Percentiles rank a stretch among this genome's conserved stretches.
Evolutionary conservation across 2,113 vertebrate genomes (phyloP).

Genomic region (Pan troglodytes): DNA sequence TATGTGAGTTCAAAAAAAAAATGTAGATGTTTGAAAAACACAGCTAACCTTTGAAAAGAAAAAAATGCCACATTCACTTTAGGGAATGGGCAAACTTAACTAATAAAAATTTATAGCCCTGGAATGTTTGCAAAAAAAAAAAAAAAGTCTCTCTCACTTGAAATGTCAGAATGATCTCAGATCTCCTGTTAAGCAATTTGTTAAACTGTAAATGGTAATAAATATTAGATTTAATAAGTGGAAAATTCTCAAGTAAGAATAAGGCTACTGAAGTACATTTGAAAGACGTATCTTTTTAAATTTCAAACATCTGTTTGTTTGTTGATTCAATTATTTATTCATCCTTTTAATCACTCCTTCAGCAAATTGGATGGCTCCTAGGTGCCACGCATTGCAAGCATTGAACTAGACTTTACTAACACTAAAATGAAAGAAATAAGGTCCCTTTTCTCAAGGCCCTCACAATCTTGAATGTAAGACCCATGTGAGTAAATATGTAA

Average conservation of each 20-base stretch:
- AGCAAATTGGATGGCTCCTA: neutral
- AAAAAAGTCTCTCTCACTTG: neutral
- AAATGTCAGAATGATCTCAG: conserved; percentile 63
- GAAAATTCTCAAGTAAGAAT: conserved; percentile 38
- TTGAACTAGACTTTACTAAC: neutral
- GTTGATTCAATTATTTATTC: conserved; percentile 70
- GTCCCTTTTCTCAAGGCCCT: neutral
- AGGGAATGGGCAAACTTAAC: conserved; percentile 51
- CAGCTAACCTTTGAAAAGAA: conserved; percentile 68
- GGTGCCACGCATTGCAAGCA: too few relatives aligned
- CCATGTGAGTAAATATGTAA: too few relatives aligned
- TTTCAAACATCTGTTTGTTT: conserved; percentile 58
- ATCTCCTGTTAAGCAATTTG: conserved; percentile 63
- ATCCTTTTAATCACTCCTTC: conserved; percentile 35
- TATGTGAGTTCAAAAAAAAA: conserved; percentile 26
- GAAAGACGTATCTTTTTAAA: neutral
- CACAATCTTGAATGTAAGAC: neutral
- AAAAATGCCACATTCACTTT: conserved; percentile 46
- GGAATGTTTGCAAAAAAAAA: conserved; percentile 59
- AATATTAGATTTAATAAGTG: conserved; percentile 57
- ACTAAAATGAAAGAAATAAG: neutral
- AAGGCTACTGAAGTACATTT: neutral
- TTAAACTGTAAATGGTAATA: conserved; percentile 50
- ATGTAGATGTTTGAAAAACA: conserved; percentile 58
- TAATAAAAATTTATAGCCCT: conserved; percentile 58